Evolutionary conservation across 2,888 invertebrate species (phyloP).

Genomic region (Sesia apiformis): DNA sequence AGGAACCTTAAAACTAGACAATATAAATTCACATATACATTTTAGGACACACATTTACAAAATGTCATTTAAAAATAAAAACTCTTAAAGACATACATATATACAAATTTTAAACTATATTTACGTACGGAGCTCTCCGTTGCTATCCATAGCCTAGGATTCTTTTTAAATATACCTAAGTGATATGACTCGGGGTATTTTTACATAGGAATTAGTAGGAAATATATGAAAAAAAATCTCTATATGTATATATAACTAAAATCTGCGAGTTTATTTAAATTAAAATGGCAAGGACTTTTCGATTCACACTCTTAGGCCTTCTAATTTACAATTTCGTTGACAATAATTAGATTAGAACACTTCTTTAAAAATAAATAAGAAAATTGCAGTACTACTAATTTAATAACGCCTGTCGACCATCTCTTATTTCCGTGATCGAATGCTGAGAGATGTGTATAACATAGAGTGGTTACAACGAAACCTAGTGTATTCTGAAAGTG

Average conservation of each 20-base stretch:
- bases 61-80: constrained; percentile 34
- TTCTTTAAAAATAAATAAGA: too few relatives aligned
- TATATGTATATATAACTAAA: constrained; percentile 10
- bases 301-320: constrained; percentile 39
- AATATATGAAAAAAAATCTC: constrained; percentile 21
- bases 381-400: too few relatives aligned
- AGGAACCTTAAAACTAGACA: constrained; percentile 21
- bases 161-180: constrained; percentile 36
- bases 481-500: too few relatives aligned
- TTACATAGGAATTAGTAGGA: constrained; percentile 35
- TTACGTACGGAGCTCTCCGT: constrained; percentile 22
- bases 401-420: too few relatives aligned
- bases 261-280: too few relatives aligned
- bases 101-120: constrained; percentile 32
- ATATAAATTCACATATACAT: constrained; percentile 59
- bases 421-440: too few relatives aligned
- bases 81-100: constrained; percentile 24
- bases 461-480: too few relatives aligned
- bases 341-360: not conserved
- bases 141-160: constrained; percentile 50
- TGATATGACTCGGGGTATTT: constrained; percentile 66
- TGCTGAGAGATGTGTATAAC: too few relatives aligned
- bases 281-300: constrained; percentile 22
- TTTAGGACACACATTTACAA: constrained; percentile 65
- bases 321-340: constrained; percentile 4